These are phyloP conservation scores for Merops nubicus DNA, from an alignment of 2,113 vertebrate species.

Conservation along the genomic window DNA sequence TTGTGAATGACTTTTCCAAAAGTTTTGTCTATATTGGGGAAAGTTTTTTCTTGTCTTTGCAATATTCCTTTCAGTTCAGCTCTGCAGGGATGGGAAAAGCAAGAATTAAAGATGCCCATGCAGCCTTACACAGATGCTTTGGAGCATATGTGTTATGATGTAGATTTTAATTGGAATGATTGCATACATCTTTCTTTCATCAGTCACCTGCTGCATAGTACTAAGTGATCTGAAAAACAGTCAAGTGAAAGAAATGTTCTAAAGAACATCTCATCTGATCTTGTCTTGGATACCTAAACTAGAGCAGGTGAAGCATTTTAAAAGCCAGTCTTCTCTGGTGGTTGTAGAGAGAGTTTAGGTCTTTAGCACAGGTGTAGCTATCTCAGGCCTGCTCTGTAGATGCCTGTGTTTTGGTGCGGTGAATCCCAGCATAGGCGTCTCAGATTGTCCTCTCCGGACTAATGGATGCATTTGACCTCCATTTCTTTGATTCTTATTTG, in stretches of 20 bases:
- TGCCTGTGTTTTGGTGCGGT: not conserved
- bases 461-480: not conserved
- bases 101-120: not conserved
- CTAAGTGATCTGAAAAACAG: not conserved
- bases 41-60: not conserved
- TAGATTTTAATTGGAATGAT: not conserved
- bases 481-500: not conserved
- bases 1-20: not conserved
- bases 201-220: not conserved
- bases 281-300: not conserved
- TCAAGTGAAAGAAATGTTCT: not conserved
- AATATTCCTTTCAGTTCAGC: not conserved
- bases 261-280: not conserved
- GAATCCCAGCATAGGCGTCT: not conserved
- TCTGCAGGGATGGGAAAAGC: not conserved
- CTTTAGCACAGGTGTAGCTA: not conserved
- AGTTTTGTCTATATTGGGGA: not conserved
- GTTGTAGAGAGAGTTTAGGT: not conserved
- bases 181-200: not conserved
- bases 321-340: not conserved
- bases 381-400: not conserved
- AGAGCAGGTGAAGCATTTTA: not conserved
- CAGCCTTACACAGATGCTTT: not conserved
- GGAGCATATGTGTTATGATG: not conserved
- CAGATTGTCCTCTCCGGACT: accelerated